phyloP scores from a whole-genome alignment of 1,140 invertebrate species.

The Heliothis virescens region DNA sequence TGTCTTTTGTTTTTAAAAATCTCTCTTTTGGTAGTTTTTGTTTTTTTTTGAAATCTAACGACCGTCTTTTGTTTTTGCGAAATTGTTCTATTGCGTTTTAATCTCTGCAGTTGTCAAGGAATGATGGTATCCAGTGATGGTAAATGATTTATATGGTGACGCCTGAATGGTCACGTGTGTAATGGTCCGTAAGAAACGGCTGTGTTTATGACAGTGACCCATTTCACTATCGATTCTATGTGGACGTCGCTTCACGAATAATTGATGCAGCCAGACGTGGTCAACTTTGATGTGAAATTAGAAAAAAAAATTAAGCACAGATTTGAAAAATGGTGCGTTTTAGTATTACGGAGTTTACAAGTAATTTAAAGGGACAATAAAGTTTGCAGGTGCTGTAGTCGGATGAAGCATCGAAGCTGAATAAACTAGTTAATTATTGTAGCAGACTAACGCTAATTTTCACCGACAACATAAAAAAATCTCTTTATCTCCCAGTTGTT shows the following conservation, averaged over 20 bases:
- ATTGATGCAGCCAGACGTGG: constrained; percentile 70
- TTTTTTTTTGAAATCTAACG: neutral
- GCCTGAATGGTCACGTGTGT: constrained; percentile 21
- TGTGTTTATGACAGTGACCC: constrained; percentile 64
- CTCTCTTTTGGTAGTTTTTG: neutral
- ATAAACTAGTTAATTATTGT: no score
- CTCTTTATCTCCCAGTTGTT: no score
- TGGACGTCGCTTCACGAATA: constrained; percentile 65
- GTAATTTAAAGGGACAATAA: no score
- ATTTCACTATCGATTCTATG: constrained; percentile 71
- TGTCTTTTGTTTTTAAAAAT: no score
- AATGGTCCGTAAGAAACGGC: constrained; percentile 41
- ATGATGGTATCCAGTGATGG: neutral
- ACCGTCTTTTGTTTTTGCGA: constrained; percentile 8
- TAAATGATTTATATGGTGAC: constrained; percentile 10
- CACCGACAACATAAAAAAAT: no score
- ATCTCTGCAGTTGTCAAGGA: neutral
- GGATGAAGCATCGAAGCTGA: no score
- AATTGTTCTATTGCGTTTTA: neutral
- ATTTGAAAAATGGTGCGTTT: no score
- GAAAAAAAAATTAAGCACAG: no score
- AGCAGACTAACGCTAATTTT: no score
- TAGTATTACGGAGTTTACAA: no score
- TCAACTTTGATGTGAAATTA: constrained; percentile 49
- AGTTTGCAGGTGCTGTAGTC: no score